Base-by-base conservation (phyloP, 2,113 vertebrate species). In the Erythrolamprus reginae region DNA sequence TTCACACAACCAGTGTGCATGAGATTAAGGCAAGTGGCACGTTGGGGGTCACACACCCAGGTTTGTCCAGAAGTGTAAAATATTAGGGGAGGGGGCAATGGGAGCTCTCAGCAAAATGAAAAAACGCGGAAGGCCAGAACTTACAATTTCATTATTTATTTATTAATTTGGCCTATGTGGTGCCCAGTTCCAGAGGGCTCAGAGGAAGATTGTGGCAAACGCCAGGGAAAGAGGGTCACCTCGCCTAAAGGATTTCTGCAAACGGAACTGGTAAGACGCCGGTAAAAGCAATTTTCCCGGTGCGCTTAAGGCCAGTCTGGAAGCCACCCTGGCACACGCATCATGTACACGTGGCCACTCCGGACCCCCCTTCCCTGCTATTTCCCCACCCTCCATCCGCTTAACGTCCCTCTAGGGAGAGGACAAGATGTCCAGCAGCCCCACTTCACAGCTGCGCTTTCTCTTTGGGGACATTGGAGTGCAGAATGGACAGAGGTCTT, bases 311-410 rank as follows among this genome's bases (percentile, higher is more conserved):
- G 33, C 0, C 6, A 38, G 70, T 19, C 17, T 38, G 33, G 33
- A 77, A 77, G 70, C 33, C n/a, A 9, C 38, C 70, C 21, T 77
- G 21, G n/a, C 5, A 19, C 15, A 38, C 33, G 33, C 33, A 3
- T 19, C 33, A 3, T 19, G 5, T 19, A 38, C n/a, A 19, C n/a
- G 1, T 15, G 6, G 65, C 70, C 70, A 77, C 33, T 42, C 9
- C 7, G 2, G 7, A 77, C 70, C 77, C 24, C 92, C 65, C 91
- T 50, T 58, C 82, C 88, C 89, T 82, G 86, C 89, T 93, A 82
- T 77, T 84, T 88, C 55, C 87, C 10, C 50, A 86, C 93, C 85
- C 2, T 93, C 90, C 86, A 65, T 10, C 28, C 55, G 42, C 56
- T 5, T 26, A 70, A 38, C 33, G 21, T 3, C 84, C 28, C 23